phyloP scores from a whole-genome alignment of 2,113 vertebrate species.

The Opisthocomus hoazin region DNA sequence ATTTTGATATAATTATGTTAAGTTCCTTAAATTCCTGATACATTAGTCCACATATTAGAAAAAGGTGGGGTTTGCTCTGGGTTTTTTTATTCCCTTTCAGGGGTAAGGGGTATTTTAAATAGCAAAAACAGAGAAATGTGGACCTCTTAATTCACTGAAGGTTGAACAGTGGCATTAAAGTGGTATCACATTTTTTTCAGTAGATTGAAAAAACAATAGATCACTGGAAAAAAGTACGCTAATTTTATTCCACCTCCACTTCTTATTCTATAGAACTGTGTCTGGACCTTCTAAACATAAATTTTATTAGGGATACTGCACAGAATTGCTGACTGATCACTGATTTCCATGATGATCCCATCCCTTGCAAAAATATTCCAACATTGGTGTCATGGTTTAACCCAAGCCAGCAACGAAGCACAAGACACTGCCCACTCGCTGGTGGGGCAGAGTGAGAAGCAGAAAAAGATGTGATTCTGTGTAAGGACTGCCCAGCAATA shows the following conservation, averaged over 20 bases:
- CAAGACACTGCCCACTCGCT: too few species aligned
- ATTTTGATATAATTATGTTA: neutral
- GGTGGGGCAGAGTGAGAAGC: too few species aligned
- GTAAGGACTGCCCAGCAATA: too few species aligned
- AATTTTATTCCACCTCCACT: neutral
- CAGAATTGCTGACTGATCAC: neutral
- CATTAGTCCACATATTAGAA: neutral
- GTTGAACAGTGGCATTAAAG: neutral
- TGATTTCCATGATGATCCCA: neutral
- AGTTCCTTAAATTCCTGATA: neutral
- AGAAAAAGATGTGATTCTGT: too few species aligned
- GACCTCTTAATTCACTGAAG: neutral
- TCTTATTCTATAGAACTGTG: neutral
- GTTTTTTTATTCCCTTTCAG: neutral
- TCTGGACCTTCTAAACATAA: neutral
- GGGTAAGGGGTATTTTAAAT: neutral
- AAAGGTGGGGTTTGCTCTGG: neutral
- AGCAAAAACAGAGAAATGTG: neutral
- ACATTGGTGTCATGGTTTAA: too few species aligned
- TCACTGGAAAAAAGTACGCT: neutral
- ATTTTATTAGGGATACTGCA: neutral
- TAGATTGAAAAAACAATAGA: neutral
- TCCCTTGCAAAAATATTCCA: neutral
- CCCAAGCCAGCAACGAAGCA: too few species aligned
- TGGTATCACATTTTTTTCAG: neutral